phyloP scores from a whole-genome alignment of 2,113 vertebrate genomes.

The Aviceda subcristata region DNA sequence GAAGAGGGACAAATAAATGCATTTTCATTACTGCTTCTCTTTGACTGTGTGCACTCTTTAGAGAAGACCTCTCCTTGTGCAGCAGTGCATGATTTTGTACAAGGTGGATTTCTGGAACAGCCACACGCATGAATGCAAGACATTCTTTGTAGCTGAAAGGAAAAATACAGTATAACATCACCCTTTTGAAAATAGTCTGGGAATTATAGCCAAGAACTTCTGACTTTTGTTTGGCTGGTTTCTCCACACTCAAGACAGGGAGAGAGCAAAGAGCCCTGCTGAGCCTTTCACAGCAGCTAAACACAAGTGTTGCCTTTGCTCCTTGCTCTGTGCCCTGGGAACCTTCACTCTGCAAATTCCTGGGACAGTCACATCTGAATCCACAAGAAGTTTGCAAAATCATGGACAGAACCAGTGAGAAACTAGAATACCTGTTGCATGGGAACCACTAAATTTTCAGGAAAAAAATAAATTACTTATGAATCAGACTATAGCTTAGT shows the following conservation, averaged over 20 bases:
- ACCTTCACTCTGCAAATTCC: background rate
- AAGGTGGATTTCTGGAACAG: background rate
- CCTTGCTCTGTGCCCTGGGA: background rate
- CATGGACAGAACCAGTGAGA: background rate
- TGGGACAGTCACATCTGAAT: background rate
- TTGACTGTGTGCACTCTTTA: background rate
- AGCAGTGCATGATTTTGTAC: background rate
- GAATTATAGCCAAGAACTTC: slow-evolving; percentile 30
- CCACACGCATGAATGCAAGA: background rate
- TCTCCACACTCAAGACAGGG: background rate
- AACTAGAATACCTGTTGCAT: background rate
- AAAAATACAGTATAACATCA: slow-evolving; percentile 36
- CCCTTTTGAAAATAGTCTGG: slow-evolving; percentile 18
- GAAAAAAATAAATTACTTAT: background rate
- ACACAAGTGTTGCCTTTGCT: background rate
- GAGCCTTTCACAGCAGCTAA: slow-evolving; percentile 1
- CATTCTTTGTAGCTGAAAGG: slow-evolving; percentile 35
- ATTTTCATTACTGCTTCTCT: background rate
- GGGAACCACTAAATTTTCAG: background rate
- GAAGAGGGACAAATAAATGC: background rate
- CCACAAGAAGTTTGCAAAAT: background rate
- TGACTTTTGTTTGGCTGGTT: slow-evolving; percentile 41
- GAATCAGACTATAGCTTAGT: background rate
- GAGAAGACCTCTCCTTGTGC: background rate
- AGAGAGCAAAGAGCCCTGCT: background rate